These are phyloP conservation scores for Notodonta dromedarius DNA, from an alignment of 2,888 invertebrate species.

Conservation along the genomic window DNA sequence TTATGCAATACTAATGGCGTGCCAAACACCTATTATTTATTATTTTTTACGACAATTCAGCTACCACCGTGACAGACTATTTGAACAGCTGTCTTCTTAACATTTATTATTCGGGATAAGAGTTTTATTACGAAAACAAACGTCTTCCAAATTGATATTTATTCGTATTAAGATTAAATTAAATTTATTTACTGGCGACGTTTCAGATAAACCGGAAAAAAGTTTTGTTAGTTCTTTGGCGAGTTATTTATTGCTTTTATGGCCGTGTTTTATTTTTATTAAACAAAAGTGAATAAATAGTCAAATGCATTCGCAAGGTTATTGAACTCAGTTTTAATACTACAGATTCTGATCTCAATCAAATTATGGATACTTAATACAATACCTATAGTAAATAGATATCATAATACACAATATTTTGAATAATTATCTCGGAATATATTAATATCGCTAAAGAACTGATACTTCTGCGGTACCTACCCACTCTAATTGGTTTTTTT, in stretches of 20 bases:
- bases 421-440: too few species aligned
- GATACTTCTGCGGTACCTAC: too few species aligned
- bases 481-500: too few species aligned
- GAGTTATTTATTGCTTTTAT: background rate
- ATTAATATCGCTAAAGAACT: too few species aligned
- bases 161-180: background rate
- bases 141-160: background rate
- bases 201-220: conserved; percentile 1
- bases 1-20: conserved; percentile 18
- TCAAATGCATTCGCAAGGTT: background rate
- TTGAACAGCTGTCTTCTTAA: background rate
- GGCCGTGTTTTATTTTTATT: background rate
- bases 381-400: too few species aligned
- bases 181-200: background rate
- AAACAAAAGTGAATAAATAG: background rate
- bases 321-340: background rate
- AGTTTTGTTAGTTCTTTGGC: conserved; percentile 1
- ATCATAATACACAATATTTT: too few species aligned
- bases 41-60: background rate
- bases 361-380: too few species aligned
- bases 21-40: conserved; percentile 29
- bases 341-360: too few species aligned
- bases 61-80: background rate
- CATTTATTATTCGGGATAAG: background rate
- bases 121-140: conserved; percentile 1